Evolutionary conservation across 2,888 invertebrate species (phyloP), one percentile per base, ranked within the genome.

Genomic region (Sinelater perroti): DNA sequence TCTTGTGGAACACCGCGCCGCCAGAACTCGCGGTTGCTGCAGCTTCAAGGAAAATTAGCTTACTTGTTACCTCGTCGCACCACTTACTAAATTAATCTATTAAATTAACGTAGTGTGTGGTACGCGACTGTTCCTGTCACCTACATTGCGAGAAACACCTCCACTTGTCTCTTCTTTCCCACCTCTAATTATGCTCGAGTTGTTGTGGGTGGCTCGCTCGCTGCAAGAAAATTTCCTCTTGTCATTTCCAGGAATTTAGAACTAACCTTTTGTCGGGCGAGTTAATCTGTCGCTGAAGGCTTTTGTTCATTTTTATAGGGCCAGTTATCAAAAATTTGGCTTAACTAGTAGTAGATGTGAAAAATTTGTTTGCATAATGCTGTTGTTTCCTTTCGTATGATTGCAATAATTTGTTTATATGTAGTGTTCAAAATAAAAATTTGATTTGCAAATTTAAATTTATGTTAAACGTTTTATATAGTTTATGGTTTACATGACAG

Each of bases 71-170:
- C 75, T 76, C 74, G 72, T 73, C 75, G 73, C 72, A 73, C 72
- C 75, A 74, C 75, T 75, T 75, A 76, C 74, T 76, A 74, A 76
- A 76, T 77, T 76, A 77, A 77, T 76, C 74, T 76, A 77, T 76
- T 77, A 77, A 76, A 77, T 77, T 77, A 77, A 59, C 70, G 68
- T 65, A 67, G 72, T 69, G 70, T 70, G 69, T 68, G 65, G 65
- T 65, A 57, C 69, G 67, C 68, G 70, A 72, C 71, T 75, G 74
- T 73, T 74, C 67, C 71, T 75, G 75, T 75, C 75, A 74, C 73
- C 74, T 74, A 72, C 71, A 71, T 72, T 67, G 65, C 67, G 56
- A 60, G 67, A 65, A 67, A 66, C 68, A 65, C 64, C 65, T 65
- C 64, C 65, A 58, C 64, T 61, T 62, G 59, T 56, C 61, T 61